phyloP scores from a whole-genome alignment of 2,797 vertebrate species.

The Astyanax mexicanus region DNA sequence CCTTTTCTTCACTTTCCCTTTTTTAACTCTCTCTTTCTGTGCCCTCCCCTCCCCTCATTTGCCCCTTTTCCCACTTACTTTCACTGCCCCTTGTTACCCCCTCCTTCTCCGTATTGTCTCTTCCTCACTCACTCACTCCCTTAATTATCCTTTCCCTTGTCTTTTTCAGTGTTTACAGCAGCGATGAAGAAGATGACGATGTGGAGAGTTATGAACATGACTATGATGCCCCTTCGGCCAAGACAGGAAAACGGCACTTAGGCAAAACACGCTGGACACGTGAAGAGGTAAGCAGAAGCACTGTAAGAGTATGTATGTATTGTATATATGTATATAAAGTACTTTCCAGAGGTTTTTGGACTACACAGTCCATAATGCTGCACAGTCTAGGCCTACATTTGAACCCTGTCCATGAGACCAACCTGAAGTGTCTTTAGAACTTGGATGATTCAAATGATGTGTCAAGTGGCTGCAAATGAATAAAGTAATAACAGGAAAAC shows the following conservation, averaged over 20 bases:
- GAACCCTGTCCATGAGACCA: no score
- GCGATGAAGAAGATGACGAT: conserved; percentile 97
- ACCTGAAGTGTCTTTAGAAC: no score
- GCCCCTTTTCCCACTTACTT: not conserved
- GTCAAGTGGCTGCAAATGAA: no score
- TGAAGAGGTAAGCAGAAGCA: conserved; percentile 87
- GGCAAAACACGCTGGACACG: conserved; percentile 98
- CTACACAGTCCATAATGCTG: no score
- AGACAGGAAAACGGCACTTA: conserved; percentile 93
- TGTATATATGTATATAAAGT: not conserved
- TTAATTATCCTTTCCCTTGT: not conserved
- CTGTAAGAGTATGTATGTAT: conserved; percentile 11
- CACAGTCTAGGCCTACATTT: no score
- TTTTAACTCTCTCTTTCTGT: not conserved
- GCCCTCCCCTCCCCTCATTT: not conserved
- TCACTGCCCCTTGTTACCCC: conserved; percentile 21
- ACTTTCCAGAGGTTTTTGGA: no score
- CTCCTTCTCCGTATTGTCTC: conserved; percentile 25
- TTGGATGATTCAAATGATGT: no score
- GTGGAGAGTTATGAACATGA: conserved; percentile 96
- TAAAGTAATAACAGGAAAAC: no score
- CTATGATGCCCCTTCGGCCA: conserved; percentile 92
- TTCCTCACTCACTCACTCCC: not conserved
- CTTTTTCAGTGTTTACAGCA: conserved; percentile 91
- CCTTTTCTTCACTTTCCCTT: not conserved